phyloP scores from a whole-genome alignment of 2,888 invertebrate species.

The Aradus depressus region DNA sequence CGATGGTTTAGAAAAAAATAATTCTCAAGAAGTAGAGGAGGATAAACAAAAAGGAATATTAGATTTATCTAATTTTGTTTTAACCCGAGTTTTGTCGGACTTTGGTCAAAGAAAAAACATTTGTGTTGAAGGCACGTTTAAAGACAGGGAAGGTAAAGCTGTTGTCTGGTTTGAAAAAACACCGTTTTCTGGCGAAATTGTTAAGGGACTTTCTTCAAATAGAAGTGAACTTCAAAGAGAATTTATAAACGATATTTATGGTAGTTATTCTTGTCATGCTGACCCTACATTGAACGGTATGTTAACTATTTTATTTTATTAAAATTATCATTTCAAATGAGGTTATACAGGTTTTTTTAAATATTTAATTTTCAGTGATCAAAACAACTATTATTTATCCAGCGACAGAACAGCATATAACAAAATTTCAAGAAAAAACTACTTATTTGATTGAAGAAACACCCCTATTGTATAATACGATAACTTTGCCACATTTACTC shows the following conservation, averaged over 20 bases:
- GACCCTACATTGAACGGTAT: constrained; percentile 51
- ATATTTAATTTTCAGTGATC: constrained; percentile 48
- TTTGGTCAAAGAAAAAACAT: constrained; percentile 61
- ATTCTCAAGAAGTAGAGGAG: not conserved
- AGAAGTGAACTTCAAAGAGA: constrained; percentile 49
- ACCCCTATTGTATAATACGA: constrained; percentile 60
- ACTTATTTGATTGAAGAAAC: constrained; percentile 73
- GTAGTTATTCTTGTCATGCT: constrained; percentile 64
- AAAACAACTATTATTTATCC: constrained; percentile 87
- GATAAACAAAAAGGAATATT: constrained; percentile 16
- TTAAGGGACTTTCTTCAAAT: constrained; percentile 44
- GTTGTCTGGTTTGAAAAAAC: constrained; percentile 71
- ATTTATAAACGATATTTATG: constrained; percentile 76
- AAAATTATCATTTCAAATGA: not conserved
- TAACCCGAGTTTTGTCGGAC: constrained; percentile 56
- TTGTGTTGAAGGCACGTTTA: constrained; percentile 57
- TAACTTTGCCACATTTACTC: constrained; percentile 66
- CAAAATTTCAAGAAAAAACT: constrained; percentile 68
- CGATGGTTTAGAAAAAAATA: no score
- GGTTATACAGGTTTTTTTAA: not conserved
- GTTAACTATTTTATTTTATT: constrained; percentile 30
- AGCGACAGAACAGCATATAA: constrained; percentile 82
- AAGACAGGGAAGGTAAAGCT: constrained; percentile 45
- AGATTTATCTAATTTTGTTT: constrained; percentile 53
- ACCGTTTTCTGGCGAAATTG: constrained; percentile 56